These are phyloP conservation scores for Bettongia penicillata DNA, from an alignment of 2,113 vertebrate genomes.

Conservation along the genomic window DNA sequence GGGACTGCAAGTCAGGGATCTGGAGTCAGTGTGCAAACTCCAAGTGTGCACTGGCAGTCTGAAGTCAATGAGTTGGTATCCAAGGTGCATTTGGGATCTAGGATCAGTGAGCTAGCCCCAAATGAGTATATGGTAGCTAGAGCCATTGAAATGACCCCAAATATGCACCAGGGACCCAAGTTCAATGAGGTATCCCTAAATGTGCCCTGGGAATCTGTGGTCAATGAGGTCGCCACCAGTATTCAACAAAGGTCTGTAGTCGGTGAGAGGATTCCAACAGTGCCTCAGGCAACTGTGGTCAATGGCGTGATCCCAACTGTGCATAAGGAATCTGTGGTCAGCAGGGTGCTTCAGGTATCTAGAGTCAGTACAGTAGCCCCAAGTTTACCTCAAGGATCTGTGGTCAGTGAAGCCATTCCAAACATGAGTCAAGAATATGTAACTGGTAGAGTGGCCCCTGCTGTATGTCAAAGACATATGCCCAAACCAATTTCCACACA, in stretches of 20 bases:
- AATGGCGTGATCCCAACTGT: background rate
- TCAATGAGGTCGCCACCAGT: background rate
- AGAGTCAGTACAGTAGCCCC: background rate
- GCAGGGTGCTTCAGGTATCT: background rate
- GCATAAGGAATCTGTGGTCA: background rate
- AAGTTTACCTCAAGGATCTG: background rate
- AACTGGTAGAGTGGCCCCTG: background rate
- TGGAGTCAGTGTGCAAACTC: background rate
- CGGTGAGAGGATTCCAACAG: background rate
- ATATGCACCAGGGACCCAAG: background rate
- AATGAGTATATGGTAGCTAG: rapidly evolving
- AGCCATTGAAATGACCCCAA: too few relatives aligned
- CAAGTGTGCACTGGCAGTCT: background rate
- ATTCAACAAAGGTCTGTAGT: rapidly evolving
- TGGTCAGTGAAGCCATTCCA: background rate
- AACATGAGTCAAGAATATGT: background rate
- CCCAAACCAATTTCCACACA: background rate
- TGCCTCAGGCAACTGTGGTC: background rate
- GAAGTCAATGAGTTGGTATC: too few relatives aligned
- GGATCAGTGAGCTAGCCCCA: background rate
- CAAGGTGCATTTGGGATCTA: rapidly evolving
- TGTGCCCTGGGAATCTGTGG: rapidly evolving
- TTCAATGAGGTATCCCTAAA: too few relatives aligned
- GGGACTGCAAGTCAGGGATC: rapidly evolving
- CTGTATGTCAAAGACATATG: background rate